Evolutionary conservation across 2,113 vertebrate genomes (phyloP).

Genomic region (human (Homo sapiens)): DNA sequence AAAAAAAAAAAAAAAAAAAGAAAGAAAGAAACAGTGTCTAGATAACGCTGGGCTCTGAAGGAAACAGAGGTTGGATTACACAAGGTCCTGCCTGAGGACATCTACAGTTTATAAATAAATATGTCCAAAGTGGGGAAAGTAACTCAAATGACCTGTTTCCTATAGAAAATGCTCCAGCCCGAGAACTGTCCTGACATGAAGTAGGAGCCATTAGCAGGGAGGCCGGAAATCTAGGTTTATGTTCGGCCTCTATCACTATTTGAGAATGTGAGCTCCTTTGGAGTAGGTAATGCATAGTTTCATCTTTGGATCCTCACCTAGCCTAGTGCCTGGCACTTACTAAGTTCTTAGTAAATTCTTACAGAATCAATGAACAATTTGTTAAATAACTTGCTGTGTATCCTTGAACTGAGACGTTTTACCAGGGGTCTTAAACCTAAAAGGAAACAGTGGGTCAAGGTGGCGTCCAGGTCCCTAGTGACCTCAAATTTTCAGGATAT

Average conservation of each 20-base stretch:
- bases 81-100: not conserved
- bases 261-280: conserved; percentile 16
- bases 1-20: conserved; percentile 9
- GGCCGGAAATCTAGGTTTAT: not conserved
- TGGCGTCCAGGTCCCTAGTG: not conserved
- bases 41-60: not conserved
- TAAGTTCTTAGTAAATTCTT: conserved; percentile 36
- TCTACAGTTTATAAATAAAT: not conserved
- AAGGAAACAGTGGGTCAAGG: not conserved
- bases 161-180: not conserved
- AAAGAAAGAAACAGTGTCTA: conserved; percentile 53
- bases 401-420: not conserved
- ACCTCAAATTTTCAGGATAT: not conserved
- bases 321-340: not conserved
- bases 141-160: not conserved
- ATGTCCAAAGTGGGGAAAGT: not conserved
- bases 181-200: not conserved
- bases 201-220: not conserved
- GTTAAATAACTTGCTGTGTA: conserved; percentile 3
- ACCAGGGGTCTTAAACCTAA: not conserved
- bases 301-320: not conserved
- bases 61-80: conserved; percentile 4
- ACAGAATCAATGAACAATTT: not conserved
- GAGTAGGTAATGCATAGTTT: not conserved
- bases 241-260: conserved; percentile 1